Conservation (phyloP, 2,113 vertebrate species). For the Mohoua ochrocephala region DNA sequence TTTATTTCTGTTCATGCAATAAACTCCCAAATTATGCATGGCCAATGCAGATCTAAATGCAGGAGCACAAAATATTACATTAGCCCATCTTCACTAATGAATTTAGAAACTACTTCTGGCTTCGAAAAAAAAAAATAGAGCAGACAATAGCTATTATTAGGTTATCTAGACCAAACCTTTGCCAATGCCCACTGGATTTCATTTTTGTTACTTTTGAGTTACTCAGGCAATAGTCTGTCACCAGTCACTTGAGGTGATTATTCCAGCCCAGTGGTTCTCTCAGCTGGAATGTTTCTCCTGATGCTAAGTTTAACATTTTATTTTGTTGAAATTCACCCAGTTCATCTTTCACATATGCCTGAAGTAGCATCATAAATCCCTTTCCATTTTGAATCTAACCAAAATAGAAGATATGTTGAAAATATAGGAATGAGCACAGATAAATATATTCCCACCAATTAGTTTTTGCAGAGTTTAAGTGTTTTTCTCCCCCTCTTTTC, state of each 20-base stretch:
- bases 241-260: conserved; percentile 45
- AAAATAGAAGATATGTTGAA: neutral
- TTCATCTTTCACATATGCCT: conserved; percentile 1
- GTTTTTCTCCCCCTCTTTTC: neutral
- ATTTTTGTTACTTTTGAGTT: conserved; percentile 46
- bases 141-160: neutral
- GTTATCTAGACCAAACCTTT: conserved; percentile 17
- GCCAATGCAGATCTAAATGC: neutral
- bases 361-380: neutral
- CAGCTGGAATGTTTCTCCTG: conserved; percentile 20
- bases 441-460: neutral
- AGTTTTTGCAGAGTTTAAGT: neutral
- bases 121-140: neutral
- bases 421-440: neutral
- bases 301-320: conserved; percentile 48
- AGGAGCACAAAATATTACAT: neutral
- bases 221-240: conserved; percentile 32
- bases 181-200: conserved; percentile 5
- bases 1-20: neutral
- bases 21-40: neutral
- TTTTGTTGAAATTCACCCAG: conserved; percentile 32
- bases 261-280: conserved; percentile 47
- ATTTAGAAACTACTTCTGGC: neutral
- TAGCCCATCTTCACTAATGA: conserved; percentile 15
- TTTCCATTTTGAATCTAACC: neutral